phyloP scores from a whole-genome alignment of 1,140 invertebrate species.

The Diorhabda carinulata region DNA sequence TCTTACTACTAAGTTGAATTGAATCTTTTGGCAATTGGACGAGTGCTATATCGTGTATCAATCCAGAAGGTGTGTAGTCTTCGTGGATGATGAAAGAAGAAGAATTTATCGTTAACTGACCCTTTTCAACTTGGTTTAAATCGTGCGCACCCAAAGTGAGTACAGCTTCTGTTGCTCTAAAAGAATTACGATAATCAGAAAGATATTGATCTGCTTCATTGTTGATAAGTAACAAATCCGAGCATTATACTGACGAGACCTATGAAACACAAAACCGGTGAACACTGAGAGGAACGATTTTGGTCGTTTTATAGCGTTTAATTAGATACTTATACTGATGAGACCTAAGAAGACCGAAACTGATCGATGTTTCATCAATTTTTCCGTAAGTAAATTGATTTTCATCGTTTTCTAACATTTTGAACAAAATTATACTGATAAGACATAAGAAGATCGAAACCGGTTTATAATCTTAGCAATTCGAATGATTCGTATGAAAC shows the following conservation, averaged over 20 bases:
- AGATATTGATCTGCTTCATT: not conserved
- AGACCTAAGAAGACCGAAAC: too few relatives aligned
- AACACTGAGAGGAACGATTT: too few relatives aligned
- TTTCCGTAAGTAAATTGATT: not conserved
- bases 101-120: constrained; percentile 43
- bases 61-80: constrained; percentile 46
- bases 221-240: too few relatives aligned
- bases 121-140: constrained; percentile 47
- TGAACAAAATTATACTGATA: not conserved
- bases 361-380: too few relatives aligned
- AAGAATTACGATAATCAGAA: constrained; percentile 6
- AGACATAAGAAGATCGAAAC: not conserved
- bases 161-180: constrained; percentile 27
- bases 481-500: too few relatives aligned
- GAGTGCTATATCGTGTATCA: constrained; percentile 57
- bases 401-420: not conserved
- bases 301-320: too few relatives aligned
- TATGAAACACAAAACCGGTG: too few relatives aligned
- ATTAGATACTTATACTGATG: too few relatives aligned
- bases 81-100: constrained; percentile 50
- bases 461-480: too few relatives aligned
- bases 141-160: constrained; percentile 52
- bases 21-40: constrained; percentile 49
- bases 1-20: constrained; percentile 51
- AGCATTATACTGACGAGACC: too few relatives aligned